phyloP scores from a whole-genome alignment of 2,113 vertebrate genomes.

The Xenopus laevis region DNA sequence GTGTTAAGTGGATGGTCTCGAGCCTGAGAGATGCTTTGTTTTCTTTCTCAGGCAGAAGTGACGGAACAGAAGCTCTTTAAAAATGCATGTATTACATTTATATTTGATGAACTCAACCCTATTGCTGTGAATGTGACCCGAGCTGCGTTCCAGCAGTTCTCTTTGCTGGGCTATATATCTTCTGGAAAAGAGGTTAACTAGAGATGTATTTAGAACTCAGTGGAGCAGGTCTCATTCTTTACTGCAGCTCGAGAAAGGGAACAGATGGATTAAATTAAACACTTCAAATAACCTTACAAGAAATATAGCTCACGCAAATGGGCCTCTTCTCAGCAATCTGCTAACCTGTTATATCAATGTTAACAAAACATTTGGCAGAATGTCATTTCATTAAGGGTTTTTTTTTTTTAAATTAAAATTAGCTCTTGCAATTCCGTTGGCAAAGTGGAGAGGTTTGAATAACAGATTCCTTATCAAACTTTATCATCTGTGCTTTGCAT shows the following conservation, averaged over 20 bases:
- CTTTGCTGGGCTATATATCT: slow-evolving; percentile 8
- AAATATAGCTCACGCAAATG: slow-evolving; percentile 42
- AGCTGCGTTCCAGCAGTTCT: slow-evolving; percentile 7
- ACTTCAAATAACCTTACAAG: slow-evolving; percentile 40
- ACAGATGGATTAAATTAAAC: slow-evolving; percentile 27
- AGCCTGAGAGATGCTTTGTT: slow-evolving; percentile 26
- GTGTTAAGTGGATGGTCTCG: slow-evolving; percentile 16
- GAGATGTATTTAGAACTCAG: slow-evolving; percentile 18
- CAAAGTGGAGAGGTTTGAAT: background rate
- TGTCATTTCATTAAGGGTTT: background rate
- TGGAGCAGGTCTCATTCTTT: slow-evolving; percentile 27
- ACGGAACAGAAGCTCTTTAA: slow-evolving; percentile 19
- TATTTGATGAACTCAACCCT: slow-evolving; percentile 34
- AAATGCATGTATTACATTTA: slow-evolving; percentile 31
- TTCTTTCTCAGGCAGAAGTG: slow-evolving; percentile 16
- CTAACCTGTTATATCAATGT: slow-evolving; percentile 15
- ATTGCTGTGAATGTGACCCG: slow-evolving; percentile 22
- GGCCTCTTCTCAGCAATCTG: slow-evolving; percentile 12
- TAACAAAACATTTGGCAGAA: slow-evolving; percentile 10
- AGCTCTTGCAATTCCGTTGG: slow-evolving; percentile 8
- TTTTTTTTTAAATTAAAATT: background rate
- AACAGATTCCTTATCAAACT: background rate
- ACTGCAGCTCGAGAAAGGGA: slow-evolving; percentile 33
- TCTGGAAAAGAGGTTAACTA: slow-evolving; percentile 28
- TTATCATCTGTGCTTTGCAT: background rate